These are phyloP conservation scores for Danio albolineatus DNA, from an alignment of 2,797 vertebrate species.

Conservation along the genomic window DNA sequence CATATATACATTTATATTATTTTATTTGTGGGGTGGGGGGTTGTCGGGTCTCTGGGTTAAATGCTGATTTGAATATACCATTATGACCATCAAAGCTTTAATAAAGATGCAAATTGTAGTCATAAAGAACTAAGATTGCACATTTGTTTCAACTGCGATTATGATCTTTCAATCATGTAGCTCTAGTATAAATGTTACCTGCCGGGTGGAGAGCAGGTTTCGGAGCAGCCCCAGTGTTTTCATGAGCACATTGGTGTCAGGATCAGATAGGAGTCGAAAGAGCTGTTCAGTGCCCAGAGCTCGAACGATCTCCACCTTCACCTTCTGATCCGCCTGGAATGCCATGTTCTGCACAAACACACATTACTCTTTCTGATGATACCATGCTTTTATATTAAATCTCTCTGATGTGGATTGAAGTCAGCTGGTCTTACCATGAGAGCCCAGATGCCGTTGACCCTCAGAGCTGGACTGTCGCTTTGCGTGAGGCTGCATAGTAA, in stretches of 20 bases:
- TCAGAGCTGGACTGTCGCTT: conserved; percentile 94
- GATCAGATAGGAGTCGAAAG: conserved; percentile 95
- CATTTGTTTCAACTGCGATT: no score
- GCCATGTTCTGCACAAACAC: conserved; percentile 91
- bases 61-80: no score
- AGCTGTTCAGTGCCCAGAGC: conserved; percentile 95
- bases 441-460: conserved; percentile 99
- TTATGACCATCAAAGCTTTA: no score
- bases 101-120: no score
- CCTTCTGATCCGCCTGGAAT: conserved; percentile 98
- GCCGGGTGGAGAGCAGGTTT: conserved; percentile 94
- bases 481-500: conserved; percentile 97
- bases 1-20: no score
- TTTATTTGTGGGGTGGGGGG: no score
- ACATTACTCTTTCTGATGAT: not conserved
- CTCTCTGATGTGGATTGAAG: not conserved
- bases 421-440: conserved; percentile 87
- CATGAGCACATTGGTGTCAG: conserved; percentile 96
- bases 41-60: no score
- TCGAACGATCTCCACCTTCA: conserved; percentile 95
- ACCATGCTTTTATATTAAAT: not conserved
- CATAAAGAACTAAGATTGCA: no score
- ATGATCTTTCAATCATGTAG: not conserved
- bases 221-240: conserved; percentile 96
- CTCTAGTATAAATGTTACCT: conserved; percentile 81